Conservation (phyloP, 2,888 invertebrate genomes). For the Drosophila mettleri region DNA sequence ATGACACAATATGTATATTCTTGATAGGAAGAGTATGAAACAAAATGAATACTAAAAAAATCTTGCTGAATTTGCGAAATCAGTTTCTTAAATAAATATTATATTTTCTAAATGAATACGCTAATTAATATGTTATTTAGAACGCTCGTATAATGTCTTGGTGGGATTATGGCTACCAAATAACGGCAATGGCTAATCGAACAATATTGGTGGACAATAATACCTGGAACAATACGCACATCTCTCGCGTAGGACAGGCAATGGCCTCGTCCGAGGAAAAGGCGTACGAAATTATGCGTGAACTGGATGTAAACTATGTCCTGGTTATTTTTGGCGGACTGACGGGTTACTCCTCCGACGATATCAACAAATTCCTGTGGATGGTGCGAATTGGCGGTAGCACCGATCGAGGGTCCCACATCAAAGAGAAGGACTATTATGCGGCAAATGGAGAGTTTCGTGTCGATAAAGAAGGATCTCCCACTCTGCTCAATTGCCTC, state of each 20-base stretch:
- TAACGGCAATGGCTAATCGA: conserved; percentile 99
- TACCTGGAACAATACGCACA: conserved; percentile 99
- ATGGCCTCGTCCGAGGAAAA: conserved; percentile 99
- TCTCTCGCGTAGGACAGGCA: conserved; percentile 98
- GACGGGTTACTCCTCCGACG: conserved; percentile 99
- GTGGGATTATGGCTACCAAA: conserved; percentile 99
- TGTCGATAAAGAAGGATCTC: conserved; percentile 97
- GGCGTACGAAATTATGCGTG: conserved; percentile 98
- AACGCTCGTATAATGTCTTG: conserved; percentile 99
- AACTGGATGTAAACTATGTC: conserved; percentile 98
- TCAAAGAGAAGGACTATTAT: conserved; percentile 98
- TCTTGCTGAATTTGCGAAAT: conserved; percentile 59
- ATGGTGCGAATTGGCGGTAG: conserved; percentile 99
- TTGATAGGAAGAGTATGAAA: conserved; percentile 85
- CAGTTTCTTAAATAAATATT: background rate
- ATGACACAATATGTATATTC: conserved; percentile 80
- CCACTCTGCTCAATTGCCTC: conserved; percentile 96
- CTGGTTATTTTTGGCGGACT: conserved; percentile 99
- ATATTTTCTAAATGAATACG: background rate
- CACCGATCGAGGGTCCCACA: conserved; percentile 96
- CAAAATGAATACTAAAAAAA: conserved; percentile 80
- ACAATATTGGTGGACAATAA: conserved; percentile 99
- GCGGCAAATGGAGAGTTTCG: conserved; percentile 98
- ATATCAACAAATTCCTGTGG: conserved; percentile 99
- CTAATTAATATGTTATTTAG: conserved; percentile 84